Percentiles rank a stretch among this genome's conserved stretches.
phyloP scores from a whole-genome alignment of 2,797 vertebrate genomes.

The Sciurus vulgaris region DNA sequence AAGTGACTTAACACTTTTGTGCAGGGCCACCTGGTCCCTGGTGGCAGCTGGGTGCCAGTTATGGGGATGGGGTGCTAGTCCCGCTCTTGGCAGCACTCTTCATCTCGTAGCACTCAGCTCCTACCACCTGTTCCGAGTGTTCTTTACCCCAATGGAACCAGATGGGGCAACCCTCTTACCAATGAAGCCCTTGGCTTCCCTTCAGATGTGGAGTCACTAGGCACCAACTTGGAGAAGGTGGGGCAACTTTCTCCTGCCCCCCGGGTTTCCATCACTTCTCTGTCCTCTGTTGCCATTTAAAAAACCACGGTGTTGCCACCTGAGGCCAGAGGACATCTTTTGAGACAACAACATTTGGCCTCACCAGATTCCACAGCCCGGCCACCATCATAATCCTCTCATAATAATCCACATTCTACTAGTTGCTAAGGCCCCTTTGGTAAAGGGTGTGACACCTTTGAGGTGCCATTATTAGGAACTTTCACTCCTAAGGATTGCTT shows the following conservation, averaged over 20 bases:
- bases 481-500: neutral
- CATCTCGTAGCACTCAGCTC: neutral
- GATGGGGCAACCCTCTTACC: conserved; percentile 63
- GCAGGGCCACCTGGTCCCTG: neutral
- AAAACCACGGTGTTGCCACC: neutral
- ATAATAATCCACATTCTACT: conserved; percentile 63
- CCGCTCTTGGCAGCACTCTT: neutral
- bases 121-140: too few relatives aligned
- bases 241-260: conserved; percentile 73
- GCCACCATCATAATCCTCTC: conserved; percentile 68
- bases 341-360: conserved; percentile 40
- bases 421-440: conserved; percentile 63
- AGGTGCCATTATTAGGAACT: neutral
- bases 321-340: conserved; percentile 62
- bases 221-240: conserved; percentile 38
- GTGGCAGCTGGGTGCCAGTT: neutral
- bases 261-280: conserved; percentile 59
- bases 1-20: neutral
- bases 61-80: neutral
- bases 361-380: conserved; percentile 42
- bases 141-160: neutral
- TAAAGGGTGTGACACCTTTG: neutral
- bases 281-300: conserved; percentile 73
- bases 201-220: conserved; percentile 59
- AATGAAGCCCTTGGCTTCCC: conserved; percentile 42